Base-by-base conservation (phyloP, 1,140 invertebrate genomes). In the Onthophagus taurus region DNA sequence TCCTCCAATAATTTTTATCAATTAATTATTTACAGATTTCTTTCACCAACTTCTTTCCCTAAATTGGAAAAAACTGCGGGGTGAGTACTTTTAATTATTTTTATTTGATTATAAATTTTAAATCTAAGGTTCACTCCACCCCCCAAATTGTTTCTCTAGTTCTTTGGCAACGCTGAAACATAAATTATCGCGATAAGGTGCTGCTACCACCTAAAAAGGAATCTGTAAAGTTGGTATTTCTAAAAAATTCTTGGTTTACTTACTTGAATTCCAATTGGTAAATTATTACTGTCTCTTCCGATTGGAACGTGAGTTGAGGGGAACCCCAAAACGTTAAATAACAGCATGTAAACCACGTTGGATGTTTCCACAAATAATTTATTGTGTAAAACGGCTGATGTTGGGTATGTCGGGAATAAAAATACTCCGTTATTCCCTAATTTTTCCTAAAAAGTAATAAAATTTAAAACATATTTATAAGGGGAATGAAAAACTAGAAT, bases 391-490 rank as follows among this genome's bases (percentile, higher is more conserved):
- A 84, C 87, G 1, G 91, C 91, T 36, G 85, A 71, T 12, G 81
- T 84, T 5, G 93, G 91, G 73, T 93, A 89, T 0, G 87, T 84
- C 3, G 92, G 93, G 60, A 89, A 96, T 11, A 97, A 66, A 34
- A 97, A 77, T 3, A 97, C 78, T 0, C 87, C 89, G 64, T 92
- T 75, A 26, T 89, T 76, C 6, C 81, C 80, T 12, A 95, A 68
- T 45, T 91, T 66, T 37, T 83, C 72, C 64, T 78, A 17, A 41
- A 43, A 20, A n/a, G n/a, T n/a, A n/a, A 18, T 20, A n/a, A 26
- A 7, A n/a, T 26, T 26, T n/a, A n/a, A 26, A n/a, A n/a, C n/a
- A n/a, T 41, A 13, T 13, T 16, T 29, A n/a, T n/a, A n/a, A n/a
- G n/a, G 19, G 33, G 19, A 9, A n/a, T 12, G 7, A 21, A n/a